Percentiles rank a stretch among this genome's conserved stretches.
These are phyloP conservation scores for Cyrtonyx montezumae DNA, from an alignment of 2,113 vertebrate species.

Conservation along the genomic window DNA sequence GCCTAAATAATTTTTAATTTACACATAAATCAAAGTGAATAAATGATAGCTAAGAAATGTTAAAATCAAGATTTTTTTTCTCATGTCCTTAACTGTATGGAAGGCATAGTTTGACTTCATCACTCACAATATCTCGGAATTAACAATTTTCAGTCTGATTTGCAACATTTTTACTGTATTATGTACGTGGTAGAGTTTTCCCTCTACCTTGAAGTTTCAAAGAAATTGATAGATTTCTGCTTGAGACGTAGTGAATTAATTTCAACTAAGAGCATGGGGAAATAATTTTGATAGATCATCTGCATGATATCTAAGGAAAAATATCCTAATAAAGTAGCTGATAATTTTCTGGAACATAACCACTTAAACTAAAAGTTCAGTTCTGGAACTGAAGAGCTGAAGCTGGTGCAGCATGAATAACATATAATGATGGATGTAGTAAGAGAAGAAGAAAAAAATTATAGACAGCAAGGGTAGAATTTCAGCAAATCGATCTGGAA, in stretches of 20 bases:
- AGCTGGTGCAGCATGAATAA: neutral
- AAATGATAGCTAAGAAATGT: neutral
- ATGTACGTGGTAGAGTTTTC: neutral
- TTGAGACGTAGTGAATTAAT: neutral
- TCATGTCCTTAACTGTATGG: neutral
- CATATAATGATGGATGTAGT: neutral
- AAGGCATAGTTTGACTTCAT: neutral
- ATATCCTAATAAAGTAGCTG: neutral
- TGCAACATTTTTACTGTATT: neutral
- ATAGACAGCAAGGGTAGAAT: neutral
- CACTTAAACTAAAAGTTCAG: neutral
- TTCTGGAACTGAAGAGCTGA: neutral
- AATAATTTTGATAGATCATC: neutral
- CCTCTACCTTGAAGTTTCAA: neutral
- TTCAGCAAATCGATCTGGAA: neutral
- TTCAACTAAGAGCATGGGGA: neutral
- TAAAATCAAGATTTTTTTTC: neutral
- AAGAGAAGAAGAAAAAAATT: neutral
- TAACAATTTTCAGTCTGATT: neutral
- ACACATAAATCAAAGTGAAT: neutral
- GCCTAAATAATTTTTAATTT: neutral
- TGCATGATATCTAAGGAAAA: neutral
- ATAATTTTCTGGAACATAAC: neutral
- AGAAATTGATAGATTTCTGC: neutral
- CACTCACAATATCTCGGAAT: neutral